Conservation (phyloP, 2,113 vertebrate genomes). For the Trichechus manatus region DNA sequence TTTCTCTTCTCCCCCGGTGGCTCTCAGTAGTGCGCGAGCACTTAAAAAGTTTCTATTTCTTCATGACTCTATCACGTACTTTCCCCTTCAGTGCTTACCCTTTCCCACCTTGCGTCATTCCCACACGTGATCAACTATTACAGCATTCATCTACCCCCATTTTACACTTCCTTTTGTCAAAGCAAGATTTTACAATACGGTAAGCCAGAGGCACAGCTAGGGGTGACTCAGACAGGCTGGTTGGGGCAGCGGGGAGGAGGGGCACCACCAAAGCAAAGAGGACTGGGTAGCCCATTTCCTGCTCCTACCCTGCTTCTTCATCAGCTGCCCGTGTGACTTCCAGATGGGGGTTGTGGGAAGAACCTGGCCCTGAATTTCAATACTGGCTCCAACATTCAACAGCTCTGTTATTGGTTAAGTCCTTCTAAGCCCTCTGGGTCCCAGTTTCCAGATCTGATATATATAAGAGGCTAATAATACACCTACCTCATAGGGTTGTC, state of each 20-base stretch:
- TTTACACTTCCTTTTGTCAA: background rate
- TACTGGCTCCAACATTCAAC: background rate
- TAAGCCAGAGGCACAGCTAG: background rate
- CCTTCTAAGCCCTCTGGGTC: background rate
- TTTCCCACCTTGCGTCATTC: background rate
- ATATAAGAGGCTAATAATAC: background rate
- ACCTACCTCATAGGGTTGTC: background rate
- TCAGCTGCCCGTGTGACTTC: background rate
- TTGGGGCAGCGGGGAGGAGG: background rate
- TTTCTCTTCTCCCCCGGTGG: conserved; percentile 55
- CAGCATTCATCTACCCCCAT: background rate
- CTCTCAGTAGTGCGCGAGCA: conserved; percentile 38
- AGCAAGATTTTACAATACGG: background rate
- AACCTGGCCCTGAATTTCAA: background rate
- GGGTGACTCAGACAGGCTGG: background rate
- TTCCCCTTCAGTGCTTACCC: background rate
- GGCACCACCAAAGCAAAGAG: background rate
- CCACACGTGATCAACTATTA: background rate
- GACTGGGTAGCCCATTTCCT: background rate
- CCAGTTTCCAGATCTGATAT: background rate
- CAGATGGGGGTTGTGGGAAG: background rate
- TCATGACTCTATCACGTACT: background rate
- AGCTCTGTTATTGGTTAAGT: background rate
- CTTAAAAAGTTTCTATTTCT: conserved; percentile 63
- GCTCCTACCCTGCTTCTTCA: background rate